Base-by-base conservation (phyloP, 2,888 invertebrate species). In the Pomacea canaliculata region DNA sequence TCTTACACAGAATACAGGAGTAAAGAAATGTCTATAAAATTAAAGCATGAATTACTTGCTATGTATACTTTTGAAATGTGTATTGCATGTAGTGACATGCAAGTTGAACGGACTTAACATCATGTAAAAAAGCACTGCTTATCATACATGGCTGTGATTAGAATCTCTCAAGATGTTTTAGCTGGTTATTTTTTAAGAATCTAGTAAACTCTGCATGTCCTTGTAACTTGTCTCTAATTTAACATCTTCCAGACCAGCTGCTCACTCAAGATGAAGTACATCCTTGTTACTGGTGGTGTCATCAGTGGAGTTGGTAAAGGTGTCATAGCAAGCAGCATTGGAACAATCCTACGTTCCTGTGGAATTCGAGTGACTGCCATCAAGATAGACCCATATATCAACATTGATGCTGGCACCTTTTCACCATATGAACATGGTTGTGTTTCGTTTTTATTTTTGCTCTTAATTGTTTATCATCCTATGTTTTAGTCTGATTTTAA, bases 331-430 rank as follows among this genome's bases (percentile, higher is more conserved):
- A 90, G 90, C 80, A 90, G 90, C 83, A 83, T 91, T 51, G 91
- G 91, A 3, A 89, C 90, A n/a, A 85, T 91, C 37, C 92, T 99
- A 62, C 98, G 99, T 92, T 95, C 96, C 87, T 96, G 96, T 90
- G 97, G 97, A 56, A 95, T 98, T 83, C 94, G 95, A 91, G 98
- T 99, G 75, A 98, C 99, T 76, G 97, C 98, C 68, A 99, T 99
- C 88, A 99, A 99, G 93, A 99, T 99, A 90, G 99, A 99, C 92
- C 99, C 99, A 0, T 99, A 99, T 90, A 97, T 99, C 83, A 99
- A 99, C 92, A 97, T 99, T 80, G 99, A 99, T 91, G 99, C 99
- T 82, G 99, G 99, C 79, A 99, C 99, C 46, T 99, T 99, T 92
- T 98, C 98, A 16, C 99, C 99, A 0, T 99, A 97, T 89, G 99